Evolutionary conservation across 2,888 invertebrate species (phyloP), one percentile per base, ranked within the genome.

Genomic region (Leucophora obtusa): DNA sequence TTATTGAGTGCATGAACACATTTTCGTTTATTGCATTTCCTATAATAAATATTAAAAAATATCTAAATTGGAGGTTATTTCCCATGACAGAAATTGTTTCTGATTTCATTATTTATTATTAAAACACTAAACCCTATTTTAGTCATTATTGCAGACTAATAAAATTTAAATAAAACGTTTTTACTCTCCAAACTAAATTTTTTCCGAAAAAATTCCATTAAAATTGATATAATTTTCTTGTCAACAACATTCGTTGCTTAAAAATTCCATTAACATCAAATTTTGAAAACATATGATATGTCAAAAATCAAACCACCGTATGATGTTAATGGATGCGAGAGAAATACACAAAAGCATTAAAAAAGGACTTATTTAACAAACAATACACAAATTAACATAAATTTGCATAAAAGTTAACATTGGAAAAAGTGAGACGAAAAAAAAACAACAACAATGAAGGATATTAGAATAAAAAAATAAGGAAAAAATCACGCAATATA

Each of bases 291-390:
- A 77, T 54, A 73, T 81, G 77, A 81, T 81, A 77, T 73, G 77
- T 81, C 77, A 81, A 77, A 77, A 72, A 77, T 77, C 71, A 77
- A 77, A 71, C 77, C 77, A 77, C 77, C 71, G 60, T 77, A 71
- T 71, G 66, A 71, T 71, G 77, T 66, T 77, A 77, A 77, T 71
- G 63, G 77, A 71, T 71, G 71, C 54, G 54, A 66, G 66, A 58
- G 66, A 77, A 24, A 24, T 24, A 77, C 59, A 51, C 9, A 70
- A 59, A 71, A 14, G 14, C 38, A 38, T 38, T 47, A 47, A n/a
- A 77, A 66, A 71, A 77, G 77, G 77, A 77, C 71, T 77, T 77
- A 77, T 71, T 77, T 77, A 77, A 66, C 81, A 69, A 71, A 81
- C 73, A 81, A 66, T 58, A 69, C 43, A 59, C 33, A 77, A 81